These are phyloP conservation scores for Bellardia pandia DNA, from an alignment of 2,888 invertebrate species.

Conservation along the genomic window DNA sequence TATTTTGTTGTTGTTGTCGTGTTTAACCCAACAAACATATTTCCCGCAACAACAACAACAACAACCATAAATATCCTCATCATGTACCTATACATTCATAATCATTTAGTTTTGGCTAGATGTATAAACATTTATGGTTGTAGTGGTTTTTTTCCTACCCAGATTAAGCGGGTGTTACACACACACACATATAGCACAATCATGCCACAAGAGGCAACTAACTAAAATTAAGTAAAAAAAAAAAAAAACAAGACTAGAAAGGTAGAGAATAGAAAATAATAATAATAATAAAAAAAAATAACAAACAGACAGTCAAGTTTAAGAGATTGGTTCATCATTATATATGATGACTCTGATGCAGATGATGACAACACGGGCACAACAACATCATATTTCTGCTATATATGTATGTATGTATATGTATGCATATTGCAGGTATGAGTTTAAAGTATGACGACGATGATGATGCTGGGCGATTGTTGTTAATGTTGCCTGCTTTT, in stretches of 20 bases:
- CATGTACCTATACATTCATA: conserved; percentile 10
- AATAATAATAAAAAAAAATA: background rate
- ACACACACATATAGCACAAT: background rate
- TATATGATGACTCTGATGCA: conserved; percentile 66
- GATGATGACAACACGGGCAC: conserved; percentile 59
- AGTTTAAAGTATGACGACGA: conserved; percentile 11
- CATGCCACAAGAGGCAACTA: conserved; percentile 13
- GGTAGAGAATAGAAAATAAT: background rate
- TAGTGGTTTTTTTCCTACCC: conserved; percentile 22
- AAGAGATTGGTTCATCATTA: conserved; percentile 61
- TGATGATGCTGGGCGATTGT: conserved; percentile 57
- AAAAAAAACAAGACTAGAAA: conserved; percentile 30
- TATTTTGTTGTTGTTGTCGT: conserved; percentile 13
- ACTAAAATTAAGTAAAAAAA: conserved; percentile 35
- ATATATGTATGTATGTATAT: background rate
- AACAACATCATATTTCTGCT: conserved; percentile 29
- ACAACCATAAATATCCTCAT: background rate
- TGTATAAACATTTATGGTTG: conserved; percentile 18
- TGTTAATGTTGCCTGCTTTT: conserved; percentile 45
- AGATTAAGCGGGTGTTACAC: conserved; percentile 65
- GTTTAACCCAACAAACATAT: conserved; percentile 4
- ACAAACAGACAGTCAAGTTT: conserved; percentile 30
- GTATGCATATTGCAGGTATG: background rate
- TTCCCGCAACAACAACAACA: background rate
- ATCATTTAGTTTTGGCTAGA: conserved; percentile 33